Evolutionary conservation across 2,797 vertebrate genomes (phyloP), one percentile per base, ranked within the genome.

Genomic region (Champsocephalus gunnari): DNA sequence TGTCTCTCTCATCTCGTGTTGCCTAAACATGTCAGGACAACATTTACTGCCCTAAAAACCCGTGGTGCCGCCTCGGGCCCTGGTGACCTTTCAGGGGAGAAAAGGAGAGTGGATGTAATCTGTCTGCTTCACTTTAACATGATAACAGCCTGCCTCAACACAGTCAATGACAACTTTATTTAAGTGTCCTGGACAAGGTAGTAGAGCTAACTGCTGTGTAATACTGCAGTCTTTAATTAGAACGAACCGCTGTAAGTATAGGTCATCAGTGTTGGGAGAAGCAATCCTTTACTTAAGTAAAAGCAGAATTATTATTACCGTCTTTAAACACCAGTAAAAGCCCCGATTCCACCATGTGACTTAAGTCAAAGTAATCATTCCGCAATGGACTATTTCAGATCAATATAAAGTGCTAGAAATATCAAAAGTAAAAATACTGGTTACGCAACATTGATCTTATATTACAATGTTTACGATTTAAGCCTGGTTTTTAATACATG

Each of bases 11-110:
- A 24, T 55, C 21, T 10, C 21, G 16, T 61, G 51, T 75, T 66
- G 71, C 24, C 70, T 21, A 5, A 71, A 79, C 79, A 43, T 61
- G 83, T 67, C 77, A 14, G 62, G 73, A 50, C 75, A 77, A 58
- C 54, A 0, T 1, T 12, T 21, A 51, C 48, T 6, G 1, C 13
- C 47, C 12, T 12, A 2, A 13, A 51, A 48, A 2, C 44, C 56
- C 21, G 21, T 21, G 59, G n/a, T 48, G 19, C 14, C 28, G 58
- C 61, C 66, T 55, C 28, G 28, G 3, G 28, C 28, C 28, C 55
- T 2, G 38, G n/a, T 76, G 19, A 13, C 43, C 19, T 79, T 48
- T 73, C 65, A 12, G n/a, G 73, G 48, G 57, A 9, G 0, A 28
- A 14, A 12, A 12, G 1, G 2, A 17, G 14, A 45, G 24, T 28